Percentiles rank a stretch among this genome's conserved stretches.
Evolutionary conservation across 2,113 vertebrate genomes (phyloP).

Genomic region (Nettapus auritus): DNA sequence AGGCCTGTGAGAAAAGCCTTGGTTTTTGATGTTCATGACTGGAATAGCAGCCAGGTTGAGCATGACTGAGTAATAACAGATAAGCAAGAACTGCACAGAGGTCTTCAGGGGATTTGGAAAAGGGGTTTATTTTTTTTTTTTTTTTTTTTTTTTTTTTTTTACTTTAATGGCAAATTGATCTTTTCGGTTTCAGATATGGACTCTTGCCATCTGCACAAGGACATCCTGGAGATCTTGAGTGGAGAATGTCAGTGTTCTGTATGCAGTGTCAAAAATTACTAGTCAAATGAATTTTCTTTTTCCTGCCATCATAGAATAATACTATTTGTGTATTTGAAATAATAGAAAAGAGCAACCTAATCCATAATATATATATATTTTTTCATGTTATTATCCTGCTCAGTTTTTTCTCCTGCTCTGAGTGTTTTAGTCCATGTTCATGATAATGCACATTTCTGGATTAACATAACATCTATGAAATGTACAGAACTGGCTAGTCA

Average conservation of each 20-base stretch:
- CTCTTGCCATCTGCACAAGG: rapidly evolving
- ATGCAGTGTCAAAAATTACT: background rate
- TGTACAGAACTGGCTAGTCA: background rate
- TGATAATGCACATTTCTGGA: background rate
- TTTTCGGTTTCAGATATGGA: background rate
- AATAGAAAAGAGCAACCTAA: background rate
- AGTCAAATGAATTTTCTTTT: background rate
- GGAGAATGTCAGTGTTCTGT: background rate
- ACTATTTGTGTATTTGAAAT: background rate
- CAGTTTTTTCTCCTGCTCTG: background rate
- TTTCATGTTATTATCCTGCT: background rate
- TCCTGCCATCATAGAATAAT: background rate
- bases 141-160: background rate
- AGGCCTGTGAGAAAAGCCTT: background rate
- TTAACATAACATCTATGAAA: background rate
- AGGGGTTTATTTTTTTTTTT: background rate
- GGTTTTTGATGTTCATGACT: background rate
- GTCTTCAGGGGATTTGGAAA: background rate
- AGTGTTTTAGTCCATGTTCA: background rate
- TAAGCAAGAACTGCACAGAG: background rate
- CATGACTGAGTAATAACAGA: background rate
- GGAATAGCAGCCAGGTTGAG: background rate
- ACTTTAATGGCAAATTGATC: background rate
- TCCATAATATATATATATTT: background rate
- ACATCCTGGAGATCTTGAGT: background rate